Evolutionary conservation across 2,113 vertebrate species (phyloP).

Genomic region (Hypocryptadius cinnamomeus): DNA sequence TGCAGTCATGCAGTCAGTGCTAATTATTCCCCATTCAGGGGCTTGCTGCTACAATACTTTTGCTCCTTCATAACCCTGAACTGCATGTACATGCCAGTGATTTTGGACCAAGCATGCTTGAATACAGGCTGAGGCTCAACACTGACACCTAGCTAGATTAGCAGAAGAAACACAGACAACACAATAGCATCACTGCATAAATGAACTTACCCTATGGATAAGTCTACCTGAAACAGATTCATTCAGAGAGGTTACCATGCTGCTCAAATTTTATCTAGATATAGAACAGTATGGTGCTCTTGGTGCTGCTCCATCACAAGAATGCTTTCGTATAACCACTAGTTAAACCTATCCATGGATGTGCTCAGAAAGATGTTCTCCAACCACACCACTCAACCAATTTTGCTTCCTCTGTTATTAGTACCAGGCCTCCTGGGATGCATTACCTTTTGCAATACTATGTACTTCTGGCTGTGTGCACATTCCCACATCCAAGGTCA

Average conservation of each 20-base stretch:
- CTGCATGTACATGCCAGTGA: background rate
- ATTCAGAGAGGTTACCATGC: background rate
- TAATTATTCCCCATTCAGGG: background rate
- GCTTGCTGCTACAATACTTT: background rate
- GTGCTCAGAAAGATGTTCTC: background rate
- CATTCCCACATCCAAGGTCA: background rate
- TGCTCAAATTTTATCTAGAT: background rate
- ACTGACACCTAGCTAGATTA: background rate
- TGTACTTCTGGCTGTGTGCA: background rate
- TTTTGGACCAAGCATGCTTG: background rate
- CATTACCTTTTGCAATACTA: background rate
- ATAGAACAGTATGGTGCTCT: background rate
- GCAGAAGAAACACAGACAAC: background rate
- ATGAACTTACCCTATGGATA: background rate
- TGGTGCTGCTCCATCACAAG: background rate
- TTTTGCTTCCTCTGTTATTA: background rate
- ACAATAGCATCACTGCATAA: background rate
- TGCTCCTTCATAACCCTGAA: background rate
- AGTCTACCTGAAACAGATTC: background rate
- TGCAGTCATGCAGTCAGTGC: background rate
- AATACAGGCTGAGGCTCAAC: background rate
- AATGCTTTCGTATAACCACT: background rate
- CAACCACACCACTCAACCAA: accelerated
- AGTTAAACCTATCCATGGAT: background rate
- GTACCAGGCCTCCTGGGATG: background rate